Base-by-base conservation (phyloP, 2,888 invertebrate genomes). In the Euplexia lucipara region DNA sequence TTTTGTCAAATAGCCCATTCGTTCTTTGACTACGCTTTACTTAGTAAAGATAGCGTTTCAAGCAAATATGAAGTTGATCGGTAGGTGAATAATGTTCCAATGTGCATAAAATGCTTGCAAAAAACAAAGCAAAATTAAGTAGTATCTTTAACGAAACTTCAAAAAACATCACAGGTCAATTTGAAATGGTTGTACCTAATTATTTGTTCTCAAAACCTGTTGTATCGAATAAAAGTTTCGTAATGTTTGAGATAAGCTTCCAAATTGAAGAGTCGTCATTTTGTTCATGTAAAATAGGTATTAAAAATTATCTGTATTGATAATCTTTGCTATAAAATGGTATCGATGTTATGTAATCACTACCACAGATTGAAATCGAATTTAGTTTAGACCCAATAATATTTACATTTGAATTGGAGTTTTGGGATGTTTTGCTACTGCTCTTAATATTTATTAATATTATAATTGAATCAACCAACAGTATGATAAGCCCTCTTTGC, bases 161-260 rank as follows among this genome's bases (percentile, higher is more conserved):
- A 65, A 74, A 78, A 82, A 82, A 85, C 68, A 64, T 26, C 56
- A 45, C 52, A 71, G 86, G 26, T 84, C 87, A 75, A 47, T 39
- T 30, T 81, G 81, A 68, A 82, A 65, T 86, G 83, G 88, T 68
- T 60, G 34, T 42, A 66, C 66, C 49, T 75, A 81, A 81, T 86
- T 83, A 88, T 84, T 85, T 81, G 83, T 83, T 64, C 34, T 75
- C 66, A 61, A 84, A 88, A 85, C 87, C 84, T 85, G 86, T 87
- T 85, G 75, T 77, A 51, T 70, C 49, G 53, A 84, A 80, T 83
- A 79, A 79, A 80, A 79, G 68, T 82, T 84, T 85, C 79, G 79
- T 84, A 79, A 85, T 78, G 72, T 83, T 83, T 63, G 63, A 84
- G 82, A 83, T 80, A 81, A 82, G 79, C 75, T 82, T 69, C 66